A percentile compares a stretch with the other conserved stretches of the same genome.
These are phyloP conservation scores for Xiphorhynchus elegans DNA, from an alignment of 2,113 vertebrate species.

Conservation along the genomic window DNA sequence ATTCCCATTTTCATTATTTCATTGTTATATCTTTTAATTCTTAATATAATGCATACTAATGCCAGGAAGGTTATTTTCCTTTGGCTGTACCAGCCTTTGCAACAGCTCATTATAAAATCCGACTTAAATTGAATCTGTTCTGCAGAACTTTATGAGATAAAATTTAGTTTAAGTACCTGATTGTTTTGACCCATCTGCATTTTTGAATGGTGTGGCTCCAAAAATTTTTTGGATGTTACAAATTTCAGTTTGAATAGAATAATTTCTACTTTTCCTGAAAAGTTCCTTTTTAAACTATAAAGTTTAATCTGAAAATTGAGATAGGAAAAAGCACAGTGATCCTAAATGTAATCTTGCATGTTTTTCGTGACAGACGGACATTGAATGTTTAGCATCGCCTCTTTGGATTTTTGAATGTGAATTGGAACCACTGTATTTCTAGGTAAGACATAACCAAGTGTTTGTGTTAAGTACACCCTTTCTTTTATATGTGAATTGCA, in stretches of 20 bases:
- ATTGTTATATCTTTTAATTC: not conserved
- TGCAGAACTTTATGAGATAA: not conserved
- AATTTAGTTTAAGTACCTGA: not conserved
- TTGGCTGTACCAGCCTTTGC: not conserved
- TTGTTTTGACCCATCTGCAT: not conserved
- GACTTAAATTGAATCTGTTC: not conserved
- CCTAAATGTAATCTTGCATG: not conserved
- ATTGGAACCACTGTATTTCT: constrained; percentile 29
- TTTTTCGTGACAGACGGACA: not conserved
- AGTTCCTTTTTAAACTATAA: not conserved
- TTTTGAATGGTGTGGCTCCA: not conserved
- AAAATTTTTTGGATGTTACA: not conserved
- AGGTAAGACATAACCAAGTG: constrained; percentile 52
- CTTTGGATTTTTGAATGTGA: constrained; percentile 54
- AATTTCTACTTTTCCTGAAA: not conserved
- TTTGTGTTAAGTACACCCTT: not conserved
- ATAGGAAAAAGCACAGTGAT: not conserved
- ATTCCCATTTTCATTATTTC: not conserved
- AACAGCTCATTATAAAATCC: not conserved
- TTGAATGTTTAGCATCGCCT: constrained; percentile 17
- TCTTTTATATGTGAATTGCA: not conserved
- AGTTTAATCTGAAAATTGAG: not conserved
- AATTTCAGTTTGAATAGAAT: not conserved
- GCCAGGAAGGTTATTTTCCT: not conserved
- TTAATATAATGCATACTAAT: not conserved